Base-by-base conservation (phyloP, 2,113 vertebrate genomes). In the Xiphorhynchus elegans region DNA sequence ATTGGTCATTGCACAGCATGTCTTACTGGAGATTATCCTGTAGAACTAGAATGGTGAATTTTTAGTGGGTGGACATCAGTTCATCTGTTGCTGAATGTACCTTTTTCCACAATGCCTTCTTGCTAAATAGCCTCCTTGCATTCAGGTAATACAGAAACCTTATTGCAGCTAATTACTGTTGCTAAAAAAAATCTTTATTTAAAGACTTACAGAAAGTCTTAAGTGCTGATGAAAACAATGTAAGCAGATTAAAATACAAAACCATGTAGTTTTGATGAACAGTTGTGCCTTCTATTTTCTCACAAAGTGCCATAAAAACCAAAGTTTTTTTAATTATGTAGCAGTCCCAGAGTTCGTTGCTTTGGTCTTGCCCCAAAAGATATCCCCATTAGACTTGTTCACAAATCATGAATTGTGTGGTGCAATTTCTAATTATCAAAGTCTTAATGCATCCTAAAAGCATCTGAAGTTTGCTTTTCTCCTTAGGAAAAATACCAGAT, bases 1-100 rank as follows among this genome's bases (percentile, higher is more conserved):
- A 94, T 96, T 3, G 98, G 99, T 35, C 99, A 99, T 64, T 99
- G 99, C 96, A 99, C 97, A 14, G 99, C 99, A 0, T 99, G 99
- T 81, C 98, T 99, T 72, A 99, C 99, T 7, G 99, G 99, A 83
- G 98, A 99, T 75, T 99, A 99, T 58, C 99, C 99, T 0, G 98
- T 99, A 24, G 98, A 99, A 85, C 97, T 99, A 20, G 99, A 99
- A 49, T 99, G 99, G 99, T 99, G 97, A 98, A 96, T 87, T 55
- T 73, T 37, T 9, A 23, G n/a, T 28, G 46, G 72, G 62, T 93
- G 95, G 53, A 46, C 62, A 46, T 52, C 56, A 35, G 68, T 66
- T 69, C 76, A n/a, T 67, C 63, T 24, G 4, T 13, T 74, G n/a
- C 59, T 75, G 81, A 94, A 96, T 91, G 89, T 86, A 82, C 20